Evolutionary conservation across 2,888 invertebrate genomes (phyloP).

Genomic region (Cinara cedri): DNA sequence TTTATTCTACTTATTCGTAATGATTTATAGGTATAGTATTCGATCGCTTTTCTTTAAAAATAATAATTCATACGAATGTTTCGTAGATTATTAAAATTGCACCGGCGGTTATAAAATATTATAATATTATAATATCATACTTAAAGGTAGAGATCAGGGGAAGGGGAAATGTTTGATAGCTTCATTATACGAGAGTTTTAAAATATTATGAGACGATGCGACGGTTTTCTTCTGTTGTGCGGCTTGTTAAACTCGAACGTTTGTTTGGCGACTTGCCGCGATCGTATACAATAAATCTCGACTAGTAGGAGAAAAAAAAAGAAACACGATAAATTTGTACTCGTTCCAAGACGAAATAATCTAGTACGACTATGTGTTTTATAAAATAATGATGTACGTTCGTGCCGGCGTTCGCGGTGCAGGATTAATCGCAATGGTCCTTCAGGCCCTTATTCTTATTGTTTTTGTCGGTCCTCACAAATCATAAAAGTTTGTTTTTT

Average conservation of each 20-base stretch:
- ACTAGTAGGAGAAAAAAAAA: slow-evolving; percentile 5
- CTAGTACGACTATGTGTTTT: not conserved
- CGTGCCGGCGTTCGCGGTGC: not conserved
- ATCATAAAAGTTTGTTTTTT: no score
- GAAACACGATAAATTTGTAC: slow-evolving; percentile 25
- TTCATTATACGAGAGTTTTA: not conserved
- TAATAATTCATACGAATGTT: no score
- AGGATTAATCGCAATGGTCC: not conserved
- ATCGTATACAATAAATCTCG: slow-evolving; percentile 42
- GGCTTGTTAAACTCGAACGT: slow-evolving; percentile 46
- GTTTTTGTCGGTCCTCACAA: no score
- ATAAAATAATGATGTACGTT: not conserved
- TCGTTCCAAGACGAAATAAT: slow-evolving; percentile 44
- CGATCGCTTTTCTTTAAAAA: no score
- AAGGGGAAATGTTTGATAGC: not conserved
- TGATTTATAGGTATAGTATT: no score
- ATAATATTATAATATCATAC: no score
- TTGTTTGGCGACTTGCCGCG: slow-evolving; percentile 32
- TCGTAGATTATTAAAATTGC: no score
- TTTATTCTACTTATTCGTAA: no score
- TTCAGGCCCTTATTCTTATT: no score
- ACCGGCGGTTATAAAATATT: no score
- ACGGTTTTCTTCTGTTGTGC: not conserved
- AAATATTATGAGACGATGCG: not conserved
- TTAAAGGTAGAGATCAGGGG: no score